Base-by-base conservation (phyloP, 2,113 vertebrate species). In the Meriones unguiculatus region DNA sequence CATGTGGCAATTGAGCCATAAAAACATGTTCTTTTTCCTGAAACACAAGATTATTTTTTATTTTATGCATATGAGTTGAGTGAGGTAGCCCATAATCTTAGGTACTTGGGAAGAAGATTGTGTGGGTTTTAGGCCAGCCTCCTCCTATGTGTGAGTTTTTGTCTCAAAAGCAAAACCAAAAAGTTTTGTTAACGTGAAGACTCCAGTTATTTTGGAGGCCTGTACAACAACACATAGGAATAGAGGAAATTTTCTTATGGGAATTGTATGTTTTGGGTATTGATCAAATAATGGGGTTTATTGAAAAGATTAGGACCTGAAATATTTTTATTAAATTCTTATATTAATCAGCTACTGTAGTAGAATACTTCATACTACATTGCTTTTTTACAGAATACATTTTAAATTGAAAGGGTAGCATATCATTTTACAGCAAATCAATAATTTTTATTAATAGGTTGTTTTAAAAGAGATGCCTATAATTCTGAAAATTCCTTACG, bases 291-390 rank as follows among this genome's bases (percentile, higher is more conserved):
- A 30, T 14, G 73, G 20, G 13, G 4, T 52, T 96, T 80, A 54
- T 30, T 77, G 89, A 90, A 52, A 52, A 94, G 41, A 15, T 1
- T 89, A 65, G 50, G 8, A 12, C 32, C 57, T 91, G 41, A 89
- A 67, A 76, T n/a, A 50, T 50, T 87, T 95, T 95, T 89, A 89
- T 38, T n/a, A 94, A 93, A 17, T 35, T 94, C 24, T 22, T 82
- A 93, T 2, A 22, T 81, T 24, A 90, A 89, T 41, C 46, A n/a
- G 5, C 62, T 70, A 87, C 18, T 84, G 2, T 87, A 89, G 30
- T 4, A 22, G 69, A 84, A 4, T 89, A 59, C 17, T 95, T 95
- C 80, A 54, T 87, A 18, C 7, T 85, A 46, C 17, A 7, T 87
- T 54, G 69, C 17, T 95, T 93, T 94, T 89, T 17, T 89, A 38